Evolutionary conservation across 35 echinoderm and acorn worm genomes (phyloP).

Genomic region (Heliocidaris tuberculata): DNA sequence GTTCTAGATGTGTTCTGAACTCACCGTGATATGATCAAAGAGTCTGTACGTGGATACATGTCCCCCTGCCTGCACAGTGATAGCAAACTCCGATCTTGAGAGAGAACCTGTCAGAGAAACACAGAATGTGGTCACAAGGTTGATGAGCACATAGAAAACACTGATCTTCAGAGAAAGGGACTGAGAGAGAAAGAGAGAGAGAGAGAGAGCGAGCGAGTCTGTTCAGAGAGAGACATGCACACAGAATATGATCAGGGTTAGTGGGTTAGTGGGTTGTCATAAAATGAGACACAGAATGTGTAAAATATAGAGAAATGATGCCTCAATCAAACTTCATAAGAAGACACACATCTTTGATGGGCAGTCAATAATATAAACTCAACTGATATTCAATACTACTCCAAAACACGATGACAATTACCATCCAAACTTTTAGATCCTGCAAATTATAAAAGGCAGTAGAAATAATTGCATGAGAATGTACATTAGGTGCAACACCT

Average conservation of each 20-base stretch:
- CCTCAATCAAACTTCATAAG: neutral
- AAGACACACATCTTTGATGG: neutral
- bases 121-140: neutral
- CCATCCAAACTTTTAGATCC: too few relatives aligned
- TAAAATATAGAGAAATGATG: neutral
- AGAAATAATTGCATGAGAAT: neutral
- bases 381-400: too few relatives aligned
- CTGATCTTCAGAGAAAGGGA: neutral
- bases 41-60: constrained; percentile 54
- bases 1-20: neutral
- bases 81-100: constrained; percentile 62
- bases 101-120: constrained; percentile 61
- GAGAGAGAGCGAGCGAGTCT: too few relatives aligned
- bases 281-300: too few relatives aligned
- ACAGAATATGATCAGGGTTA: too few relatives aligned
- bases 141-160: neutral
- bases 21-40: constrained; percentile 97
- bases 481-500: neutral
- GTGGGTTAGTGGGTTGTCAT: neutral
- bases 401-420: neutral
- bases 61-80: constrained; percentile 60
- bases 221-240: too few relatives aligned
- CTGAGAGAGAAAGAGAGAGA: too few relatives aligned
- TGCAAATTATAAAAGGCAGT: too few relatives aligned
- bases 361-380: too few relatives aligned